These are phyloP conservation scores for Drosophila tristis DNA, from an alignment of 1,140 invertebrate genomes.

Conservation along the genomic window DNA sequence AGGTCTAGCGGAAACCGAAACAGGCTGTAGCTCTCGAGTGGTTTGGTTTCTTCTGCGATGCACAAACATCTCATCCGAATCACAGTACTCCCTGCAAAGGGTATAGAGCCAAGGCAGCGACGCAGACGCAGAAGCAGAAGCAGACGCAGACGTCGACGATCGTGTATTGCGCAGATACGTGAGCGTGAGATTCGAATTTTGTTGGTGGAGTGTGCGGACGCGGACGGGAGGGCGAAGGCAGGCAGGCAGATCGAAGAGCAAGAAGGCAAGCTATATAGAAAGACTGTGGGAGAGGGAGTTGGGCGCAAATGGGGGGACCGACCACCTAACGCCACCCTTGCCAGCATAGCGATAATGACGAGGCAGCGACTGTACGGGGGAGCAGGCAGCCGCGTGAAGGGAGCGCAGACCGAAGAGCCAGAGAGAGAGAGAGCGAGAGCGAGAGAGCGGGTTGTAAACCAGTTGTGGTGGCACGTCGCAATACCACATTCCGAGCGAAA, in stretches of 20 bases:
- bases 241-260: constrained; percentile 21
- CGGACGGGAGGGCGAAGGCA: constrained; percentile 8
- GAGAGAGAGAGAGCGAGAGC: constrained; percentile 18
- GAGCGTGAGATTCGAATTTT: constrained; percentile 50
- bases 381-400: no score
- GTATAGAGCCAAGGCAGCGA: no score
- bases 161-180: constrained; percentile 63
- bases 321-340: constrained; percentile 69
- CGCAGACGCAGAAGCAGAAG: no score
- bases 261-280: constrained; percentile 14
- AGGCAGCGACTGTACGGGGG: constrained; percentile 8
- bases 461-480: constrained; percentile 74
- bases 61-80: no score
- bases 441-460: constrained; percentile 46
- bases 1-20: no score
- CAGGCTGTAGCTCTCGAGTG: no score
- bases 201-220: constrained; percentile 2
- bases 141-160: constrained; percentile 34
- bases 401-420: constrained; percentile 18
- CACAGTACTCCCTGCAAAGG: no score
- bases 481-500: constrained; percentile 74
- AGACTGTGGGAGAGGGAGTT: constrained; percentile 21
- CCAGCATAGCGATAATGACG: constrained; percentile 76
- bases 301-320: constrained; percentile 24
- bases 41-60: no score